Base-by-base conservation (phyloP, 1,140 invertebrate genomes). In the Rhynchophorus ferrugineus region DNA sequence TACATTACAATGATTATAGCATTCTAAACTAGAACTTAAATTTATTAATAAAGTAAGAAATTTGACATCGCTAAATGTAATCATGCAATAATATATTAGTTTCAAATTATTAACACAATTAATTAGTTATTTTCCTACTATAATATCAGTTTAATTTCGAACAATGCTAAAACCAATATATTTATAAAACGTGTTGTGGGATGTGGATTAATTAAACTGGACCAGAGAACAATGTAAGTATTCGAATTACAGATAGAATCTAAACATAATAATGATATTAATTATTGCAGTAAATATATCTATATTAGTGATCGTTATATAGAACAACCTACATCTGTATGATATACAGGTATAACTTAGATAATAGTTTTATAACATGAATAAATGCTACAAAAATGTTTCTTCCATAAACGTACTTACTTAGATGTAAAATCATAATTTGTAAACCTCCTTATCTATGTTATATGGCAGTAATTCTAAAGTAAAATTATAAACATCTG, bases 321-420 rank as follows among this genome's bases (percentile, higher is more conserved):
- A 5, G 9, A n/a, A 48, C 36, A 9, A 16, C 21, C 21, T 14
- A 36, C 37, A 47, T 21, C 20, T 47, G 17, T 47, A 19, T 18
- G 19, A 8, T 33, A 16, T 14, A 41, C 21, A 22, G 16, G 24
- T 39, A 39, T 39, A 24, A 36, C 49, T 43, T 43, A 50, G 21
- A 50, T 18, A 24, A 22, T 49, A 49, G 35, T 52, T 44, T 19
- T 37, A 16, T 44, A 22, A 35, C 20, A 52, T 35, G 42, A 37
- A 44, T 49, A 52, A 51, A 52, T 21, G 49, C 43, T 52, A 44
- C 34, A 44, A 35, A n/a, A n/a, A n/a, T n/a, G n/a, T n/a, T n/a
- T n/a, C n/a, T n/a, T n/a, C n/a, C n/a, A n/a, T n/a, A n/a, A n/a
- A n/a, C n/a, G n/a, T n/a, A n/a, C n/a, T n/a, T 39, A 39, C 18